Evolutionary conservation across 2,797 vertebrate species (phyloP).

Genomic region (Austrolebias charrua): DNA sequence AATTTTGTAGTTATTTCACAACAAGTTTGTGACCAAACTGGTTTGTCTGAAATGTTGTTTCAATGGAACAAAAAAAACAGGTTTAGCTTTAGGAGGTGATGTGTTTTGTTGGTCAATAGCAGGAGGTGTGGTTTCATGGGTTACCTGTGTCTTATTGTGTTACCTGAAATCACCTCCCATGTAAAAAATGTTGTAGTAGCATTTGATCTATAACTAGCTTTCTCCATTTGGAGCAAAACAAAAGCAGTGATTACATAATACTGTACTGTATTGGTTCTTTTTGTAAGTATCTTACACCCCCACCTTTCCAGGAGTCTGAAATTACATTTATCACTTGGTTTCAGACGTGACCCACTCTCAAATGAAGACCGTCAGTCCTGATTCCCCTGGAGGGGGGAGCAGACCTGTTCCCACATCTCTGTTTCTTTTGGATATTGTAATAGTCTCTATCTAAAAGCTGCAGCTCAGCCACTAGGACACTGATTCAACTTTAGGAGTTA

Average conservation of each 20-base stretch:
- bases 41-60: slow-evolving; percentile 44
- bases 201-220: slow-evolving; percentile 3
- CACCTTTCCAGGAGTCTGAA: slow-evolving; percentile 4
- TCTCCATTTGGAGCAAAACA: neutral
- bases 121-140: neutral
- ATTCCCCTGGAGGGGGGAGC: slow-evolving; percentile 42
- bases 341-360: slow-evolving; percentile 61
- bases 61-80: slow-evolving; percentile 37
- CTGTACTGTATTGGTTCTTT: slow-evolving; percentile 11
- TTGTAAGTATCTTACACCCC: neutral
- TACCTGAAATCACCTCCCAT: neutral
- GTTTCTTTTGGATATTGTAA: slow-evolving; percentile 38
- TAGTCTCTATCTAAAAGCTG: slow-evolving; percentile 35
- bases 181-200: neutral
- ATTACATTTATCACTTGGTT: slow-evolving; percentile 57
- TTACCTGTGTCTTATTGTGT: neutral
- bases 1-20: slow-evolving; percentile 6
- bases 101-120: slow-evolving; percentile 18
- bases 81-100: slow-evolving; percentile 32
- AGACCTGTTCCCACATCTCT: slow-evolving; percentile 29
- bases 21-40: slow-evolving; percentile 30
- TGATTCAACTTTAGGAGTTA: slow-evolving; percentile 26
- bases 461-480: slow-evolving; percentile 34
- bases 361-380: slow-evolving; percentile 65
- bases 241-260: slow-evolving; percentile 8